phyloP scores from a whole-genome alignment of 2,888 invertebrate species.

The Rhagium mordax region DNA sequence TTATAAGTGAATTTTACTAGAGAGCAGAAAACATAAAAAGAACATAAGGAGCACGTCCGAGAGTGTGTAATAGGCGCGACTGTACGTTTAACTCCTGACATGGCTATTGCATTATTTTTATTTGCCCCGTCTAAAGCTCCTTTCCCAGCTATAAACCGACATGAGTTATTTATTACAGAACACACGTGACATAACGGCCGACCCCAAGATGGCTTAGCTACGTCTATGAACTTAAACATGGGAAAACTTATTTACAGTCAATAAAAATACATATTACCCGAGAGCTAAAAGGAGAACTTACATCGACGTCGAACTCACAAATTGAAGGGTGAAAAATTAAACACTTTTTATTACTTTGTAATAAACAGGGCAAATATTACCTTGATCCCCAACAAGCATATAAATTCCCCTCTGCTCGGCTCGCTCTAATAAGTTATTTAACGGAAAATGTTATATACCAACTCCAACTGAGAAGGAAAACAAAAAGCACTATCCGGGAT shows the following conservation, averaged over 20 bases:
- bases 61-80: conserved; percentile 55
- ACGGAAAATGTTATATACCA: neutral
- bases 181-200: conserved; percentile 59
- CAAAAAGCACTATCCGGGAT: neutral
- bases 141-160: conserved; percentile 58
- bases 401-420: conserved; percentile 22
- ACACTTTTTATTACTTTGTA: conserved; percentile 42
- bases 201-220: conserved; percentile 50
- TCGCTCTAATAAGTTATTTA: conserved; percentile 29
- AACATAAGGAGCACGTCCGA: conserved; percentile 54
- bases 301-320: conserved; percentile 32
- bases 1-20: conserved; percentile 56
- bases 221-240: conserved; percentile 54
- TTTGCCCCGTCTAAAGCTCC: conserved; percentile 52
- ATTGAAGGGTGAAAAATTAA: conserved; percentile 44
- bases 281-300: conserved; percentile 28
- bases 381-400: conserved; percentile 19
- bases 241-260: conserved; percentile 56
- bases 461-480: conserved; percentile 1
- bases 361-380: conserved; percentile 33
- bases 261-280: conserved; percentile 52
- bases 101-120: conserved; percentile 64
- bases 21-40: conserved; percentile 48
- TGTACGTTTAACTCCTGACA: conserved; percentile 58
- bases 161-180: conserved; percentile 61